Evolutionary conservation across 1,140 invertebrate species (phyloP), one percentile per base, ranked within the genome.

Genomic region (Bicyclus anynana): DNA sequence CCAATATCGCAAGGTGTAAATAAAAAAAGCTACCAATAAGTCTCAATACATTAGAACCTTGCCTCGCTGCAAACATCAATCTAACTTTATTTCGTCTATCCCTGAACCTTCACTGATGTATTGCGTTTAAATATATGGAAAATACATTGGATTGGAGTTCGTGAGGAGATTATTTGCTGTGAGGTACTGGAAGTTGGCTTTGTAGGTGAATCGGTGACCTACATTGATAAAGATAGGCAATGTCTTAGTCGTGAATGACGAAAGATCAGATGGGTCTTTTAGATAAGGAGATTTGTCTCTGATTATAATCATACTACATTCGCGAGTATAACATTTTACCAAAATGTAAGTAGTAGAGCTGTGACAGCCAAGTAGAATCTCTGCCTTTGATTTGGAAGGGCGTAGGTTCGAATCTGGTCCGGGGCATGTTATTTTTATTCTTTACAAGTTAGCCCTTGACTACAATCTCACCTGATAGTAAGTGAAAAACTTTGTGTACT

Each of bases 21-120:
- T 38, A 6, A 14, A 38, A 38, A 38, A 38, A 38, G 12, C 37
- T 16, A 16, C 37, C 13, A 17, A 38, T 38, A 38, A 2, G 5
- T 59, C 44, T 53, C 23, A 48, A 64, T 72, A 66, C 65, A 68
- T 72, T 68, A 58, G 47, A 53, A 18, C 23, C 42, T 64, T 61
- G 42, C 37, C 44, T 40, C 47, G 48, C 18, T 61, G 59, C 52
- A 48, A 53, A 40, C 44, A 53, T 65, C 46, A 38, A 38, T 59
- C 56, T 52, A 59, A 38, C 17, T 52, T 33, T 12, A 47, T 52
- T 59, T 53, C 5, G 14, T 23, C 23, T 27, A 26, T 14, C 44
- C 18, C 16, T 40, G 42, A 46, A 46, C 17, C 18, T 54, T 21
- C 26, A 26, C 14, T 40, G 37, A 40, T 40, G 17, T 40, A 40